Percentiles rank a stretch among this genome's conserved stretches.
phyloP scores from a whole-genome alignment of 2,113 vertebrate genomes.

The Albula glossodonta region DNA sequence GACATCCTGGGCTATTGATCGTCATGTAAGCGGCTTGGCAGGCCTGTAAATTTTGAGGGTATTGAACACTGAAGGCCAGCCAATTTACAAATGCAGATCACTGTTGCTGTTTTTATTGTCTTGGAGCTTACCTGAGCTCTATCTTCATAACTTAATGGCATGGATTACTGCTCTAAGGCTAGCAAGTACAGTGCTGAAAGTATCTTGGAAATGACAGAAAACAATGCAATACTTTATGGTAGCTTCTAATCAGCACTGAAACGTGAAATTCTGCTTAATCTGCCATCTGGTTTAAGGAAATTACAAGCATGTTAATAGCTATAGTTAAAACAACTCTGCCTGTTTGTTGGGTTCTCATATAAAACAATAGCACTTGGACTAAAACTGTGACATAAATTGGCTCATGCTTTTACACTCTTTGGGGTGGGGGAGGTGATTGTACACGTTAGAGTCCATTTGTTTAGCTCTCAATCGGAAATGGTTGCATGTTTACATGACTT shows the following conservation, averaged over 20 bases:
- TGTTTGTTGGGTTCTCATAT: background rate
- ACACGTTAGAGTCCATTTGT: constrained; percentile 28
- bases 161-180: background rate
- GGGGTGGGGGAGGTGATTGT: constrained; percentile 33
- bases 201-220: background rate
- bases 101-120: background rate
- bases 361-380: background rate
- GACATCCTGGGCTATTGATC: constrained; percentile 1
- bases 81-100: background rate
- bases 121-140: background rate
- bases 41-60: background rate
- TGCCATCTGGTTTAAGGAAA: background rate
- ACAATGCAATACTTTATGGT: background rate
- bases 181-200: background rate
- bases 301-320: background rate
- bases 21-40: background rate
- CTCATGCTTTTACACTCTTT: constrained; percentile 13
- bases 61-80: background rate
- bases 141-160: background rate
- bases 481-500: constrained; percentile 39
- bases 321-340: background rate
- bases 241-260: background rate
- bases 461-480: constrained; percentile 37
- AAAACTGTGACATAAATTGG: constrained; percentile 7
- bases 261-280: background rate